Evolutionary conservation across 1,140 invertebrate species (phyloP), one percentile per base, ranked within the genome.

Genomic region (Alviniconcha marisindica): DNA sequence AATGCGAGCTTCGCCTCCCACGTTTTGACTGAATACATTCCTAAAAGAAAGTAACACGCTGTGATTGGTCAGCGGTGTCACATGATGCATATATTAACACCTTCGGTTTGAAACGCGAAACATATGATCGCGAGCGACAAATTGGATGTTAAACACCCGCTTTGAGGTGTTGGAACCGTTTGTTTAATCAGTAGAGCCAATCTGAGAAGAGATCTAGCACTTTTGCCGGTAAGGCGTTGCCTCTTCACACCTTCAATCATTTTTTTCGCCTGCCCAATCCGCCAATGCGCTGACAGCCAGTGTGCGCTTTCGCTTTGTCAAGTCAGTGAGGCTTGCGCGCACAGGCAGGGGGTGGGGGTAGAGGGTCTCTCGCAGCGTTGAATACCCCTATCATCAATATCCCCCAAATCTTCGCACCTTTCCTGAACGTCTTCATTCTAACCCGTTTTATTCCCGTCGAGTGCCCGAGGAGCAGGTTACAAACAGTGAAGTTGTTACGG

Each of bases 61-160:
- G 77, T 87, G 88, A 89, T 87, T 88, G 85, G 88, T 60, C 82
- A 71, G 42, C 76, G 63, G 33, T 74, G 78, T 85, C 88, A 89
- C 88, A 87, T 89, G 88, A 83, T 76, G 74, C 84, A 87, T 88
- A 88, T 77, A 87, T 89, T 87, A 89, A 87, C 87, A 88, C 87
- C 81, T 80, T 66, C 77, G 84, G 87, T 83, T 88, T 88, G 81
- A 83, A 87, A 88, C 79, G 85, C 82, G 83, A 85, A 84, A 88
- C 78, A 82, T 73, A 83, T 84, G 84, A 87, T 85, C 78, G 74
- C 77, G 84, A 77, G 79, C 76, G 84, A 85, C 84, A 84, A 83
- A 85, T 83, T 87, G 82, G 56, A 54, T 73, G 66, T 82, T 74
- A 76, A 82, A 80, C 82, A 85, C 76, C 74, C 71, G 82, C 76